Conservation (phyloP, 2,888 invertebrate species). For the Cheilosia scutellata region DNA sequence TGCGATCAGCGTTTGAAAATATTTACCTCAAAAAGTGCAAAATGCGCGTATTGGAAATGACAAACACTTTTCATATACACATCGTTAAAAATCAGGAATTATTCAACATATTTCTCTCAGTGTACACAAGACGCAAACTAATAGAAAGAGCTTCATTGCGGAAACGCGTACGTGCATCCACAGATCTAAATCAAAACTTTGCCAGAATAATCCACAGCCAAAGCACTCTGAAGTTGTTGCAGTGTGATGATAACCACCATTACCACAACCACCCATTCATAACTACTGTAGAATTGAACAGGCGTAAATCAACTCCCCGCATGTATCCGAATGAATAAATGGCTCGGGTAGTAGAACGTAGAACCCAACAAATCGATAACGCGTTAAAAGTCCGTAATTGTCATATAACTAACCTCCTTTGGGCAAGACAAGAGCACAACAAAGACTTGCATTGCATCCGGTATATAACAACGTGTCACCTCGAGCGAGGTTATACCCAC, state of each 20-base stretch:
- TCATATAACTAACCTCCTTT: constrained; percentile 7
- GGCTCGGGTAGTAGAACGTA: constrained; percentile 17
- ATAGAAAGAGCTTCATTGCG: background rate
- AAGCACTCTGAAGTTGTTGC: constrained; percentile 4
- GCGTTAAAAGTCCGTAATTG: constrained; percentile 46
- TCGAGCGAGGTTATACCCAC: constrained; percentile 2
- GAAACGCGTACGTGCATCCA: background rate
- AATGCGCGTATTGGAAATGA: no score
- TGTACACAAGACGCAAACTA: constrained; percentile 19
- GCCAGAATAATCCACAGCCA: background rate
- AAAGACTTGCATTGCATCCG: constrained; percentile 3
- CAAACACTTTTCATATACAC: background rate
- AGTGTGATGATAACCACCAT: constrained; percentile 13
- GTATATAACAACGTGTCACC: constrained; percentile 32
- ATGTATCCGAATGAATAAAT: constrained; percentile 52
- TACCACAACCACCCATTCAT: constrained; percentile 19
- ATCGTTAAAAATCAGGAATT: background rate
- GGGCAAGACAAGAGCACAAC: constrained; percentile 5
- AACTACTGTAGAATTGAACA: constrained; percentile 2
- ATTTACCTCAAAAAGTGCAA: background rate
- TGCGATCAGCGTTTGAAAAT: no score
- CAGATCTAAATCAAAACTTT: constrained; percentile 40
- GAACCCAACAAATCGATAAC: constrained; percentile 50
- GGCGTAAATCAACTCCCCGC: constrained; percentile 48
- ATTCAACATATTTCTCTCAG: background rate